Percentiles rank a stretch among this genome's conserved stretches.
Conservation (phyloP, 1,140 invertebrate genomes). For the Belonocnema kinseyi region DNA sequence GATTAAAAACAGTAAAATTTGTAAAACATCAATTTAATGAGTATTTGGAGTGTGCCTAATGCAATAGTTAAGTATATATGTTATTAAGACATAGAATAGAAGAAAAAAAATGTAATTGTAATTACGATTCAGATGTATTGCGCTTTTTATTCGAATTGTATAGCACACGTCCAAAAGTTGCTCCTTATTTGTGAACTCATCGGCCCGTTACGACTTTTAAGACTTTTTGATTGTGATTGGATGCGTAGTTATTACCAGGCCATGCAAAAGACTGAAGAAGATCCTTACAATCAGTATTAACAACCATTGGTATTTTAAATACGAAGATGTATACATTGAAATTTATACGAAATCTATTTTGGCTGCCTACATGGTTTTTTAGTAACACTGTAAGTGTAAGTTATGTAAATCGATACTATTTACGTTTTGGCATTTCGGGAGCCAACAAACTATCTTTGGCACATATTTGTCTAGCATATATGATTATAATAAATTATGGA, state of each 20-base stretch:
- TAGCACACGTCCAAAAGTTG: conserved; percentile 61
- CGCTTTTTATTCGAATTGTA: conserved; percentile 51
- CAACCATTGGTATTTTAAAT: conserved; percentile 66
- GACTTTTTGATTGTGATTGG: conserved; percentile 50
- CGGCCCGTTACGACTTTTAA: conserved; percentile 49
- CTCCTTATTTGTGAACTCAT: conserved; percentile 55
- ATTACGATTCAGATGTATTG: conserved; percentile 42
- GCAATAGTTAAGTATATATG: conserved; percentile 48
- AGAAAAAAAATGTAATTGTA: conserved; percentile 43
- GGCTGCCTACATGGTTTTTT: conserved; percentile 57
- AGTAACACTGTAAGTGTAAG: conserved; percentile 43
- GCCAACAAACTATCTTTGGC: conserved; percentile 66
- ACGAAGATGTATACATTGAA: conserved; percentile 57
- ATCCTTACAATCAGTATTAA: conserved; percentile 72
- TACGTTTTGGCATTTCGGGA: conserved; percentile 65
- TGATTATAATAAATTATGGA: conserved; percentile 69
- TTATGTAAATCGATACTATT: conserved; percentile 57
- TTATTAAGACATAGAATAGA: conserved; percentile 43
- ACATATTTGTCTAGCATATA: conserved; percentile 73
- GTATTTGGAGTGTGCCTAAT: conserved; percentile 65
- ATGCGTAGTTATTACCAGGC: conserved; percentile 43
- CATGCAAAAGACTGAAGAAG: conserved; percentile 67
- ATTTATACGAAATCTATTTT: conserved; percentile 65
- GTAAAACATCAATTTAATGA: conserved; percentile 42
- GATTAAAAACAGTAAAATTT: conserved; percentile 40